A percentile compares a stretch with the other conserved stretches of the same genome.
phyloP scores from a whole-genome alignment of 2,113 vertebrate species.

The Pterocles burchelli region DNA sequence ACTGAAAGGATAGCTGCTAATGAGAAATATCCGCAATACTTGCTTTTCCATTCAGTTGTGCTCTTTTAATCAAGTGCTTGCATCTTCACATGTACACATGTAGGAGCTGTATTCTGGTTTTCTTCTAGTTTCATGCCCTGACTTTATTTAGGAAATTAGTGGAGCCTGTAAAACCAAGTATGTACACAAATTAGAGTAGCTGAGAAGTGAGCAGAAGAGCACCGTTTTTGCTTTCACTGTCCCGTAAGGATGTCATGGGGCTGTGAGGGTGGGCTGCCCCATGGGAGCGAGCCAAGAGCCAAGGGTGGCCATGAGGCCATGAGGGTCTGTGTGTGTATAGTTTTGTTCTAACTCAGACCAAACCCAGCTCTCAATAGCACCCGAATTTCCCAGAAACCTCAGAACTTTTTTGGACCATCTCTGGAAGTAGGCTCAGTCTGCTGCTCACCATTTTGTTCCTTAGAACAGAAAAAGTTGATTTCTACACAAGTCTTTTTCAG shows the following conservation, averaged over 20 bases:
- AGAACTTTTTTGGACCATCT: neutral
- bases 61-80: neutral
- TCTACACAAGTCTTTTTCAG: neutral
- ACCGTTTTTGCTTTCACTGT: neutral
- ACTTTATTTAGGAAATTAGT: neutral
- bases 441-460: neutral
- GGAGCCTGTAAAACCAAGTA: neutral
- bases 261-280: neutral
- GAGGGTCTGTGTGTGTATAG: neutral
- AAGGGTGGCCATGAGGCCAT: accelerated
- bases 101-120: neutral
- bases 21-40: neutral
- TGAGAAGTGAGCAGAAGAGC: neutral
- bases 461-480: neutral
- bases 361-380: neutral
- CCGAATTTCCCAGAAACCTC: constrained; percentile 5
- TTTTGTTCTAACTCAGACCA: neutral
- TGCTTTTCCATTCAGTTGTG: neutral
- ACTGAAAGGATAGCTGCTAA: neutral
- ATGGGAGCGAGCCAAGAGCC: accelerated
- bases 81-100: neutral
- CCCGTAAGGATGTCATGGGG: neutral
- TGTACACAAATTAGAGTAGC: neutral
- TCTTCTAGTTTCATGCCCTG: neutral
- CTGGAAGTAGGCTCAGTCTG: neutral